Conservation (phyloP, 2,888 invertebrate genomes). For the Platycheirus albimanus region DNA sequence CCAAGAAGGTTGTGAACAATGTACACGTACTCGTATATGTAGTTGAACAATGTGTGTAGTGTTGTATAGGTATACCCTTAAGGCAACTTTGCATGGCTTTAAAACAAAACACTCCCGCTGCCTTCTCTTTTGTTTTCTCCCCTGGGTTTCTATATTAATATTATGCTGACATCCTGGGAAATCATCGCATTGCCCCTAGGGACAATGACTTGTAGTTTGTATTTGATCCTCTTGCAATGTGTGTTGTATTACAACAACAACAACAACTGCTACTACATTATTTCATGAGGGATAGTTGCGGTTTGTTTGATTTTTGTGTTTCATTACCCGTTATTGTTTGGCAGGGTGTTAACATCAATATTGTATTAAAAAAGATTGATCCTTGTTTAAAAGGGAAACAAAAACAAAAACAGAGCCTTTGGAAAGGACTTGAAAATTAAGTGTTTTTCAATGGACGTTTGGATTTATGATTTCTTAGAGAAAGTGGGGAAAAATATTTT, state of each 20-base stretch:
- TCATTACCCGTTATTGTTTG: not conserved
- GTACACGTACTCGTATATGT: not conserved
- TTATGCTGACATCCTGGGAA: constrained; percentile 77
- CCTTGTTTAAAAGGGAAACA: too few species aligned
- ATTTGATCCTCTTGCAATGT: constrained; percentile 47
- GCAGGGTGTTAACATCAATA: not conserved
- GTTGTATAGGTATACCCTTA: constrained; percentile 38
- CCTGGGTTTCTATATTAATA: constrained; percentile 24
- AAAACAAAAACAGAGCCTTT: too few species aligned
- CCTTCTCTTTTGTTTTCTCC: too few species aligned
- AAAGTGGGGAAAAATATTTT: too few species aligned
- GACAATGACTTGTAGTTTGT: constrained; percentile 41
- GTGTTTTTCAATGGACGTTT: too few species aligned
- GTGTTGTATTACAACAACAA: constrained; percentile 2
- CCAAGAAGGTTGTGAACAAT: constrained; percentile 3
- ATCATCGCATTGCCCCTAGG: constrained; percentile 75
- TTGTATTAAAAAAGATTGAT: too few species aligned
- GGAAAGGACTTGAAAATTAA: too few species aligned
- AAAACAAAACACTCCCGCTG: constrained; percentile 10
- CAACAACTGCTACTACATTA: not conserved
- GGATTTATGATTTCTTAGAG: too few species aligned
- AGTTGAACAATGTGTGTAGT: not conserved
- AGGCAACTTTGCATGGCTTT: constrained; percentile 21
- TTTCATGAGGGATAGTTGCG: constrained; percentile 24
- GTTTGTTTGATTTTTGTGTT: constrained; percentile 19